Evolutionary conservation across 2,888 invertebrate species (phyloP).

Genomic region (Suillia variegata): DNA sequence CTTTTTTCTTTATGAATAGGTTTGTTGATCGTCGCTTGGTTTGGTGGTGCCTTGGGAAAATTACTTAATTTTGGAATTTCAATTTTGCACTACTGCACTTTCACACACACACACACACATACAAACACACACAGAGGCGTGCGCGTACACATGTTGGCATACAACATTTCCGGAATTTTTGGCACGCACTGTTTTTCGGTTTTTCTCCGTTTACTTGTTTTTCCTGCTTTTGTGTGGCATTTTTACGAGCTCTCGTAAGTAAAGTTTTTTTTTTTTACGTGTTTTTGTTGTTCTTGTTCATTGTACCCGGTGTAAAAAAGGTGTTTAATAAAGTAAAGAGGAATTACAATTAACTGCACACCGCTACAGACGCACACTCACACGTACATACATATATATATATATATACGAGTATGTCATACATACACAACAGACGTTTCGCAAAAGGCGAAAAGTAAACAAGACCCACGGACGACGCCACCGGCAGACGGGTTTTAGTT

Average conservation of each 20-base stretch:
- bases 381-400: slow-evolving; percentile 7
- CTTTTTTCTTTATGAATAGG: slow-evolving; percentile 40
- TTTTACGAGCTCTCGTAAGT: slow-evolving; percentile 18
- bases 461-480: neutral
- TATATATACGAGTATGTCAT: no score
- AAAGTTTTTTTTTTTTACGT: slow-evolving; percentile 9
- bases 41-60: slow-evolving; percentile 41
- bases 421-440: neutral
- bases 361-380: slow-evolving; percentile 13
- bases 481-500: neutral
- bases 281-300: neutral
- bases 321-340: slow-evolving; percentile 39
- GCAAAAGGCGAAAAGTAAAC: slow-evolving; percentile 11
- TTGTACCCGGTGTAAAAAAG: slow-evolving; percentile 23
- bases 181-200: slow-evolving; percentile 48
- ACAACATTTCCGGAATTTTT: slow-evolving; percentile 52
- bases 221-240: slow-evolving; percentile 22
- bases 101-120: neutral
- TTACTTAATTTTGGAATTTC: slow-evolving; percentile 53
- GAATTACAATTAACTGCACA: slow-evolving; percentile 38
- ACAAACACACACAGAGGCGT: slow-evolving; percentile 2
- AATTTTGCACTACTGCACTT: slow-evolving; percentile 43
- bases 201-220: slow-evolving; percentile 15
- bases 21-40: no score
- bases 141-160: slow-evolving; percentile 48